These are phyloP conservation scores for Eudasyphora cyanicolor DNA, from an alignment of 2,888 invertebrate species.

Conservation along the genomic window DNA sequence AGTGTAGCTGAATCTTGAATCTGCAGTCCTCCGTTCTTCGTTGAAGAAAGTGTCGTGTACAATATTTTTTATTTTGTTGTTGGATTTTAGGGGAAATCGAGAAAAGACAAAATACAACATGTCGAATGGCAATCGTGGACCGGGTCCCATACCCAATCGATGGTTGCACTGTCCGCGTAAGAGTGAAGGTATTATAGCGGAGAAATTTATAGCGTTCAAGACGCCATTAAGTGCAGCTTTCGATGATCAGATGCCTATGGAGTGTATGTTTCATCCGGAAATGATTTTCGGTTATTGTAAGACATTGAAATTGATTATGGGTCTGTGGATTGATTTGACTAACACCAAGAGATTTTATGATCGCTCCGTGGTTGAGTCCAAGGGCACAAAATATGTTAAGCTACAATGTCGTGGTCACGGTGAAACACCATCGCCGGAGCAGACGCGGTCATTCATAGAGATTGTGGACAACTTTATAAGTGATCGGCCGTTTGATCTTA, in stretches of 20 bases:
- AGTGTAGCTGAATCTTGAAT: background rate
- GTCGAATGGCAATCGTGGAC: constrained; percentile 70
- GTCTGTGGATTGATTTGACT: constrained; percentile 97
- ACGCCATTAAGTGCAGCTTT: constrained; percentile 93
- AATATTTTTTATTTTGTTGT: background rate
- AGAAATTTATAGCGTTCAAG: constrained; percentile 87
- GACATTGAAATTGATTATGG: constrained; percentile 90
- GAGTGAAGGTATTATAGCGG: constrained; percentile 85
- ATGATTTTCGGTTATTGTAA: constrained; percentile 92
- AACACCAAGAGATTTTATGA: constrained; percentile 97
- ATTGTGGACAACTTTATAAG: constrained; percentile 89
- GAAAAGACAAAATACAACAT: constrained; percentile 51
- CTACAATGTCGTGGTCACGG: constrained; percentile 94
- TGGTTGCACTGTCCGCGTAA: constrained; percentile 95
- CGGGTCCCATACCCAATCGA: constrained; percentile 89
- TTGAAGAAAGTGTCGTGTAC: background rate
- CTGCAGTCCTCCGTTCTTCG: background rate
- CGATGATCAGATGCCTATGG: constrained; percentile 91
- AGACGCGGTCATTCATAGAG: constrained; percentile 90
- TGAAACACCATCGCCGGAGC: constrained; percentile 93
- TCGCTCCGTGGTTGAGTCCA: constrained; percentile 87
- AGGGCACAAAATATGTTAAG: constrained; percentile 92
- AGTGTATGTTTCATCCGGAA: constrained; percentile 90
- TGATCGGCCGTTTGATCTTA: constrained; percentile 87
- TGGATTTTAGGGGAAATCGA: background rate